Base-by-base conservation (phyloP, 1,140 invertebrate genomes). In the Tetramorium alpestre region DNA sequence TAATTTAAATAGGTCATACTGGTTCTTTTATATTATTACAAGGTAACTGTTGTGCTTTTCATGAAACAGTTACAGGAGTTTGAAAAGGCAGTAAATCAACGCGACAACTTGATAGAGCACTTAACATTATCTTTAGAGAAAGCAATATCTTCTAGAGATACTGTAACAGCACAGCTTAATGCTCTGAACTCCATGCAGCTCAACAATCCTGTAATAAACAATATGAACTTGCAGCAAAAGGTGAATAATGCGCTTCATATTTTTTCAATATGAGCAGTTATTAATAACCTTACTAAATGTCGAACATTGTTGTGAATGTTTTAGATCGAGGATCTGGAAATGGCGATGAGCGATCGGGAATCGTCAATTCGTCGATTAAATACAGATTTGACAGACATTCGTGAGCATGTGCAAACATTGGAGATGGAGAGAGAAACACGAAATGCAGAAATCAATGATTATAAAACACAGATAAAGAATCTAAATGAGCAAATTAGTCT, bases 61-160 rank as follows among this genome's bases (percentile, higher is more conserved):
- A 13, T 87, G 10, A 85, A 85, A 89, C 56, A 91, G 89, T 58
- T 91, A 22, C 89, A 95, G 88, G 95, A 95, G 58, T 95, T 94
- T 90, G 93, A 94, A 44, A 89, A 85, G 85, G 94, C 94, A 56
- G 84, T 95, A 60, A 90, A 86, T 78, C 91, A 94, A 85, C 90
- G 95, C 56, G 95, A 95, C 70, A 92, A 91, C 58, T 80, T 95
- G 69, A 95, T 95, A 86, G 92, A 94, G 85, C 93, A 95, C 41
- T 90, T 95, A 18, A 94, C 94, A 18, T 78, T 85, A 13, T 94
- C 94, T 6, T 87, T 95, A 38, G 91, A 94, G 62, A 92, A 95
- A 91, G 93, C 94, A 25, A 87, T 95, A 73, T 88, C 92, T 60
- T 89, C 92, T 2, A 92, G 94, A 87, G 94, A 95, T 90, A 70